Base-by-base conservation (phyloP, 2,888 invertebrate species). In the Macrosoma leucophasiata region DNA sequence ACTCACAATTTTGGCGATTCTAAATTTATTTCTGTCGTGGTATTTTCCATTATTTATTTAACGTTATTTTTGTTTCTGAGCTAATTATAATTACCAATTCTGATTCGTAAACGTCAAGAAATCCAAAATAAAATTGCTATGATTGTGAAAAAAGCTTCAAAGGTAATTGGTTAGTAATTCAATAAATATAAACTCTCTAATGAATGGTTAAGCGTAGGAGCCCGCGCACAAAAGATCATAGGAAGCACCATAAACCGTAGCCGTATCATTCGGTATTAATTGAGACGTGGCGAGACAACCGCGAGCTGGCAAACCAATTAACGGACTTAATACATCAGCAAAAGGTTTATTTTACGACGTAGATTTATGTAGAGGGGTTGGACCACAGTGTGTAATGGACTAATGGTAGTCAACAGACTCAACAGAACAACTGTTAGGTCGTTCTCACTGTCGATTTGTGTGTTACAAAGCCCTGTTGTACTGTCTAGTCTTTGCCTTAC, bases 371-470 rank as follows among this genome's bases (percentile, higher is more conserved):
- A 26, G 17, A 13, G 17, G 29, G 22, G 29, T 29, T 36, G 27
- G 36, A 28, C 27, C 24, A 12, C 19, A 29, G 37, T 36, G 10
- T 36, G 37, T 29, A n/a, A n/a, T n/a, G n/a, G n/a, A n/a, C n/a
- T 26, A 31, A 32, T 37, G 25, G 9, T 33, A 37, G 37, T 36
- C 50, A 59, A 26, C 39, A 50, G n/a, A n/a, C n/a, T n/a, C 52
- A 61, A 61, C 53, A n/a, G n/a, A 40, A 42, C 39, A 62, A 62
- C 61, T 58, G 65, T 58, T 60, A 59, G 36, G 26, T 36, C 39
- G 62, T 67, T 69, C 73, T 63, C 70, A 67, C 66, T 67, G 58
- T 67, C 69, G 64, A 62, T 70, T 72, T 70, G 66, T 61, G 54
- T 49, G 41, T 62, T 59, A 58, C 52, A 59, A 60, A 58, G 59